Evolutionary conservation across 2,888 invertebrate genomes (phyloP).

Genomic region (Cheilosia vulpina): DNA sequence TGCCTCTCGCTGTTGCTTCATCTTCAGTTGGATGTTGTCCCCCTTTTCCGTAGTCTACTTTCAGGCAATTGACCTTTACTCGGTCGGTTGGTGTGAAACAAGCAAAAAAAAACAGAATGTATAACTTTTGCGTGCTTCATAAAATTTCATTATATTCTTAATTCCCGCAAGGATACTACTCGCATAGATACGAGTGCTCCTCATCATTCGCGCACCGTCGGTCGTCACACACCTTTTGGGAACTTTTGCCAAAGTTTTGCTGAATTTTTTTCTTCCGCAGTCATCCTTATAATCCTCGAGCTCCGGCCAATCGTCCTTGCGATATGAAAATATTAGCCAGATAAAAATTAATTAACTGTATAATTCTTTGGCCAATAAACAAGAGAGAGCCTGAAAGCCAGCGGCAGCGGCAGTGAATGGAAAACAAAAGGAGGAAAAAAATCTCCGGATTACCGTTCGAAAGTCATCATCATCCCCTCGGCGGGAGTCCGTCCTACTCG

Average conservation of each 20-base stretch:
- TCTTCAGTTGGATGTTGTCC: slow-evolving; percentile 40
- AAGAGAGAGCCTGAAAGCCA: slow-evolving; percentile 59
- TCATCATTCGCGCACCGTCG: neutral
- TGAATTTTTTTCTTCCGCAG: slow-evolving; percentile 33
- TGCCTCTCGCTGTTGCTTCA: slow-evolving; percentile 56
- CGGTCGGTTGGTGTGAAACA: slow-evolving; percentile 6
- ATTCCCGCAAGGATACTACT: slow-evolving; percentile 46
- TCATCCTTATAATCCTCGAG: slow-evolving; percentile 41
- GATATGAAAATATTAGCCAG: slow-evolving; percentile 74
- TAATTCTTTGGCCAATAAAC: slow-evolving; percentile 72
- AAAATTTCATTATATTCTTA: slow-evolving; percentile 73
- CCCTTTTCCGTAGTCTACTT: slow-evolving; percentile 23
- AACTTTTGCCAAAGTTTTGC: slow-evolving; percentile 10
- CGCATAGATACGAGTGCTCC: neutral
- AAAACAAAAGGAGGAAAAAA: slow-evolving; percentile 7
- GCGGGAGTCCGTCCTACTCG: slow-evolving; percentile 11
- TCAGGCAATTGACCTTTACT: slow-evolving; percentile 69
- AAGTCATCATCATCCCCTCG: slow-evolving; percentile 40
- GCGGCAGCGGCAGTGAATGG: neutral
- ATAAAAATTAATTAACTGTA: slow-evolving; percentile 76
- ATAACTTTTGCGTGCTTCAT: slow-evolving; percentile 70
- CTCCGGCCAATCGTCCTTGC: slow-evolving; percentile 64
- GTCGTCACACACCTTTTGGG: slow-evolving; percentile 22
- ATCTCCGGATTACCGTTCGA: slow-evolving; percentile 58
- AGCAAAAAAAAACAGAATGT: slow-evolving; percentile 7